Conservation (phyloP, 2,797 vertebrate species). For the Phoeniculus purpureus region DNA sequence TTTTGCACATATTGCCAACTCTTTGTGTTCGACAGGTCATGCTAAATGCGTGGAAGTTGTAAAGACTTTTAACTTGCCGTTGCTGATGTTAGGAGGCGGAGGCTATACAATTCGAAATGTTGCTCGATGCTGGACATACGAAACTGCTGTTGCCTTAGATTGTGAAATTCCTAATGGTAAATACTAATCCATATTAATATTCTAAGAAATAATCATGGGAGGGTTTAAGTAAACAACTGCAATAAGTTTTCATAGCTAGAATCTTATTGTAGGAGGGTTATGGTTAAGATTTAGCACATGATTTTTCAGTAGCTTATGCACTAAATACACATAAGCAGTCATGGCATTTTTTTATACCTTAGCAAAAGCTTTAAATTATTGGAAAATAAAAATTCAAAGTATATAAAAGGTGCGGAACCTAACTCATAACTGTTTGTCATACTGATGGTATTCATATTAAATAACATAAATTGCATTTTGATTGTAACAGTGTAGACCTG, state of each 20-base stretch:
- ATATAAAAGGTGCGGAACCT: background rate
- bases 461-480: background rate
- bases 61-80: conserved; percentile 89
- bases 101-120: conserved; percentile 86
- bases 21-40: conserved; percentile 80
- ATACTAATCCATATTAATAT: background rate
- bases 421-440: background rate
- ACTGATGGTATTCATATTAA: background rate
- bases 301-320: background rate
- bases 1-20: background rate
- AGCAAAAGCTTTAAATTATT: background rate
- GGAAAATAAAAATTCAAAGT: background rate
- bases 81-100: conserved; percentile 85
- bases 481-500: background rate
- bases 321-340: background rate
- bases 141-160: conserved; percentile 85
- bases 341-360: background rate
- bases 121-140: conserved; percentile 85
- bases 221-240: background rate
- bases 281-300: background rate
- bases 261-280: background rate
- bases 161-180: conserved; percentile 90
- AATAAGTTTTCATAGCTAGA: background rate
- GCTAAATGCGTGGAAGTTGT: conserved; percentile 94
- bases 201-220: background rate